Base-by-base conservation (phyloP, 1,140 invertebrate genomes). In the Nasonia vitripennis region DNA sequence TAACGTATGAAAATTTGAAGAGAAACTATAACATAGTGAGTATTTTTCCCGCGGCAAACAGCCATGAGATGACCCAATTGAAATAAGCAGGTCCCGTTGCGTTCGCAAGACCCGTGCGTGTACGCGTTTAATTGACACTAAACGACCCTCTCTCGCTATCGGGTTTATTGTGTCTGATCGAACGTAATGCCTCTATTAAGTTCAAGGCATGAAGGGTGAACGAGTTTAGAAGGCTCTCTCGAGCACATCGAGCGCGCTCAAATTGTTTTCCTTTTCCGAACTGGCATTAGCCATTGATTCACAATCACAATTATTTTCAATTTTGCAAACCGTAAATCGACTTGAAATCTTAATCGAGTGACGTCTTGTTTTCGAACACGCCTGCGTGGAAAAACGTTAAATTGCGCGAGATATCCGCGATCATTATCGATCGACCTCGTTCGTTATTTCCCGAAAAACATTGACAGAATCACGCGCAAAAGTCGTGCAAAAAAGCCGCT, bases 171-270 rank as follows among this genome's bases (percentile, higher is more conserved):
- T 83, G 84, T 78, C 87, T 89, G 87, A 89, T 87, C 74, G 70
- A 84, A 84, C 80, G 75, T 89, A 89, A 90, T 89, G 75, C 31
- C 77, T 88, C 86, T 88, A 90, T 90, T 88, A 86, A 89, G 89
- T 88, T 89, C 88, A 90, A 90, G 87, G 86, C 86, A 80, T n/a
- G 45, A 45, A 80, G 78, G 67, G 62, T 73, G 68, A 81, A 81
- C 20, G 70, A 81, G 70, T 81, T 51, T 81, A 31, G 68, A 71
- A 31, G 68, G 68, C 14, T 71, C 10, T 31, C 55, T 20, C 55
- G 55, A 62, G 9, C 41, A 45, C 41, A 45, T 45, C 10, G 10
- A 45, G 0, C 9, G 9, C 55, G 55, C 55, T 62, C 5, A 0
- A n/a, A 62, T 20, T 62, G 0, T 62, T 62, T 62, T 62, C 55